Evolutionary conservation across 2,888 invertebrate species (phyloP).

Genomic region (Macaria liturata): DNA sequence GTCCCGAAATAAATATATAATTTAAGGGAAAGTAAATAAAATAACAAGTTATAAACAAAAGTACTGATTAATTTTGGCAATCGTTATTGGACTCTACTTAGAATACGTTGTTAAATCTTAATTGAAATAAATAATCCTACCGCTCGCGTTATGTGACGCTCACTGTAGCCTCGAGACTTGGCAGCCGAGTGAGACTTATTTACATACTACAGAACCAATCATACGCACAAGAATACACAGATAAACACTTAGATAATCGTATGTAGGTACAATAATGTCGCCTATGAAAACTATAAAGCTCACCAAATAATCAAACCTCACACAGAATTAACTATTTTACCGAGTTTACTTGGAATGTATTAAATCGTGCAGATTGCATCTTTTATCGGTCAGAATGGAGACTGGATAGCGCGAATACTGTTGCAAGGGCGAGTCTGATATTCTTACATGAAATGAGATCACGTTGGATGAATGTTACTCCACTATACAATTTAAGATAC

Average conservation of each 20-base stretch:
- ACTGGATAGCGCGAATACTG: conserved; percentile 52
- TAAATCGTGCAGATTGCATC: conserved; percentile 54
- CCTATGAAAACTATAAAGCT: conserved; percentile 75
- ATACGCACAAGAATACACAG: conserved; percentile 61
- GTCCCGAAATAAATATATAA: conserved; percentile 83
- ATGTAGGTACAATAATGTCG: conserved; percentile 52
- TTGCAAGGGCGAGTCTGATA: conserved; percentile 49
- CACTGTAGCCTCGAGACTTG: conserved; percentile 47
- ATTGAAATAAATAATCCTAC: conserved; percentile 76
- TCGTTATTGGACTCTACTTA: conserved; percentile 77
- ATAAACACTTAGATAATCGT: conserved; percentile 64
- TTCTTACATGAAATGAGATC: conserved; percentile 76
- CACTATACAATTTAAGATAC: conserved; percentile 56
- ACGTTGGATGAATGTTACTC: conserved; percentile 64
- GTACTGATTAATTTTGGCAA: conserved; percentile 82
- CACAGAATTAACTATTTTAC: conserved; percentile 58
- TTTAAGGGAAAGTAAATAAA: conserved; percentile 68
- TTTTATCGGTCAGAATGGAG: conserved; percentile 55
- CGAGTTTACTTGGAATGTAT: conserved; percentile 76
- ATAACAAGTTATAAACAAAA: conserved; percentile 73
- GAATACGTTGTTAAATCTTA: conserved; percentile 68
- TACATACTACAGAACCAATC: conserved; percentile 68
- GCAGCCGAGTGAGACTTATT: conserved; percentile 66
- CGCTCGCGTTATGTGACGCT: conserved; percentile 66
- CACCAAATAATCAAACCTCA: conserved; percentile 65